Evolutionary conservation across 2,113 vertebrate species (phyloP).

Genomic region (Tragulus kanchil): DNA sequence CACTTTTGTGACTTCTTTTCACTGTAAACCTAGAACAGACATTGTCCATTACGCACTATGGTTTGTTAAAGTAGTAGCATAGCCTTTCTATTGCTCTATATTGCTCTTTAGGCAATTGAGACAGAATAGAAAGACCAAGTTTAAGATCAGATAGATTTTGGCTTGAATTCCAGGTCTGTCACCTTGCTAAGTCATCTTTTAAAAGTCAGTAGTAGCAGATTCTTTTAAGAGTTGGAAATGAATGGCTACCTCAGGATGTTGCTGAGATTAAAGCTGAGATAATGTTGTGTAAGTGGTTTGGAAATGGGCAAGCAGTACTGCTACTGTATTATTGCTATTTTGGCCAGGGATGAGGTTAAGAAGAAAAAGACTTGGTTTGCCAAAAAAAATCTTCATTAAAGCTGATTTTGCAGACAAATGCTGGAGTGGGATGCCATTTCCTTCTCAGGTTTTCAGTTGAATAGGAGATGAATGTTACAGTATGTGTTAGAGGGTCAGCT

Average conservation of each 20-base stretch:
- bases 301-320: not conserved
- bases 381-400: no score
- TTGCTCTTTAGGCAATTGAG: not conserved
- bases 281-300: conserved; percentile 11
- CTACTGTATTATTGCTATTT: not conserved
- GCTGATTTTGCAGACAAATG: no score
- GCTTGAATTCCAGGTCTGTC: conserved; percentile 13
- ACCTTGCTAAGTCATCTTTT: not conserved
- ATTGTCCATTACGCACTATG: not conserved
- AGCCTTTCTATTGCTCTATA: not conserved
- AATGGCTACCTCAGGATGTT: not conserved
- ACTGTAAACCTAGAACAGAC: conserved; percentile 42
- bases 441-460: not conserved
- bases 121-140: not conserved
- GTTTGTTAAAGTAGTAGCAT: not conserved
- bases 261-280: conserved; percentile 41
- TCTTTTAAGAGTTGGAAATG: conserved; percentile 39
- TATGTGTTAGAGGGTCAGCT: not conserved
- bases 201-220: conserved; percentile 20
- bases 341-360: not conserved
- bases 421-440: not conserved
- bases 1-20: conserved; percentile 49
- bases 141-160: not conserved
- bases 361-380: conserved; percentile 60
- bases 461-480: not conserved